Conservation (phyloP, 2,797 vertebrate genomes). For the Siniperca obscura region DNA sequence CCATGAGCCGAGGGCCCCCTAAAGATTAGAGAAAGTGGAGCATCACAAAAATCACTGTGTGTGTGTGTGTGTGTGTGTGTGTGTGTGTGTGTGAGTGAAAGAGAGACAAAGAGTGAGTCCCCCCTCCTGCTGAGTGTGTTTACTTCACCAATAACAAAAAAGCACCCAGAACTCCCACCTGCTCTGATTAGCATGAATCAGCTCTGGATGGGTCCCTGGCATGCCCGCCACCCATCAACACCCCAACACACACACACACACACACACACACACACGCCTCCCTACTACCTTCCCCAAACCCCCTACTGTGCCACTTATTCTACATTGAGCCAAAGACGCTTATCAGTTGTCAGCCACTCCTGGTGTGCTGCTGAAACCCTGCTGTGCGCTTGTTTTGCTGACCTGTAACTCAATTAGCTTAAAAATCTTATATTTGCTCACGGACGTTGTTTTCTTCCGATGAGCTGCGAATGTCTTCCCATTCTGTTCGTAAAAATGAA, state of each 20-base stretch:
- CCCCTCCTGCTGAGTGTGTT: constrained; percentile 65
- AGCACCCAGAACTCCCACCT: constrained; percentile 67
- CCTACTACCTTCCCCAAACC: neutral
- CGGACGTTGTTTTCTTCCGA: constrained; percentile 8
- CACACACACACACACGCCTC: constrained; percentile 11
- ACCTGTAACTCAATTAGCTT: constrained; percentile 52
- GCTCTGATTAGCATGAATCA: constrained; percentile 75
- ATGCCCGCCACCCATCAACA: constrained; percentile 41
- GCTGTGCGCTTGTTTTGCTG: constrained; percentile 59
- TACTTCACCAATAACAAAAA: constrained; percentile 63
- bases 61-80: constrained; percentile 38
- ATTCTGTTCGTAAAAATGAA: neutral
- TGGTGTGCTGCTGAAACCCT: constrained; percentile 39
- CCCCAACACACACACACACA: constrained; percentile 13
- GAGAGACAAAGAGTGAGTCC: constrained; percentile 6
- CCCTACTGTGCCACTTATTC: constrained; percentile 56
- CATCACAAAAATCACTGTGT: constrained; percentile 12
- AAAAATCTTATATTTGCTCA: constrained; percentile 4
- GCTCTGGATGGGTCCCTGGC: constrained; percentile 54
- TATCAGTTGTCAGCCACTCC: constrained; percentile 64
- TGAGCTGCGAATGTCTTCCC: neutral
- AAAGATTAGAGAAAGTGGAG: constrained; percentile 40
- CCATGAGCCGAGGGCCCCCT: constrained; percentile 24
- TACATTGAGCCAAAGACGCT: constrained; percentile 56
- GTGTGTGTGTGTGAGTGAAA: constrained; percentile 13